Conservation (phyloP, 2,113 vertebrate genomes). For the Ammospiza caudacuta region DNA sequence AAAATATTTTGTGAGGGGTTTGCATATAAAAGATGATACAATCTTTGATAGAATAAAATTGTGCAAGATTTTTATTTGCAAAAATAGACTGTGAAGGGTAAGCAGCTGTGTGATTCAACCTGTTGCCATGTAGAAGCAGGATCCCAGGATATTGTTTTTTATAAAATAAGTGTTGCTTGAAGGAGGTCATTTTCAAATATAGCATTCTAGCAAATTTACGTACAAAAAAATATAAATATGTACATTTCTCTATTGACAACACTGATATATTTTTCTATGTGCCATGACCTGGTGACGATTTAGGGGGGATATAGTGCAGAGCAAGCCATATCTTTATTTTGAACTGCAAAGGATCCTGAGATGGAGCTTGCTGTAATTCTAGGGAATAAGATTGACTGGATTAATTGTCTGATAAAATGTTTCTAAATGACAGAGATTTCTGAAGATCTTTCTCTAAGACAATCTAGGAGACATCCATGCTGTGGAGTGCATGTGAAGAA, state of each 20-base stretch:
- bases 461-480: neutral
- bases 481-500: neutral
- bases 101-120: neutral
- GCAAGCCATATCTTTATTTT: neutral
- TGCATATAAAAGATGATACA: neutral
- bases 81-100: neutral
- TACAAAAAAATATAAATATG: neutral
- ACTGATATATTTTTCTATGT: neutral
- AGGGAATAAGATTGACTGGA: neutral
- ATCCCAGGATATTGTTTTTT: neutral
- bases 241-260: rapidly evolving
- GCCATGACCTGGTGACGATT: neutral
- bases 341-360: neutral
- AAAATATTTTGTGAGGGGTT: neutral
- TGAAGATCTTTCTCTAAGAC: neutral
- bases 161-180: neutral
- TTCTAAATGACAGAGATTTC: neutral
- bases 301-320: neutral
- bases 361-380: neutral
- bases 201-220: neutral
- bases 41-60: neutral
- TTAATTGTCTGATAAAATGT: neutral
- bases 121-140: neutral
- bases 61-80: neutral
- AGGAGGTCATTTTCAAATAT: neutral